A percentile compares a stretch with the other conserved stretches of the same genome.
phyloP scores from a whole-genome alignment of 2,888 invertebrate genomes.

The Thereva nobilitata region DNA sequence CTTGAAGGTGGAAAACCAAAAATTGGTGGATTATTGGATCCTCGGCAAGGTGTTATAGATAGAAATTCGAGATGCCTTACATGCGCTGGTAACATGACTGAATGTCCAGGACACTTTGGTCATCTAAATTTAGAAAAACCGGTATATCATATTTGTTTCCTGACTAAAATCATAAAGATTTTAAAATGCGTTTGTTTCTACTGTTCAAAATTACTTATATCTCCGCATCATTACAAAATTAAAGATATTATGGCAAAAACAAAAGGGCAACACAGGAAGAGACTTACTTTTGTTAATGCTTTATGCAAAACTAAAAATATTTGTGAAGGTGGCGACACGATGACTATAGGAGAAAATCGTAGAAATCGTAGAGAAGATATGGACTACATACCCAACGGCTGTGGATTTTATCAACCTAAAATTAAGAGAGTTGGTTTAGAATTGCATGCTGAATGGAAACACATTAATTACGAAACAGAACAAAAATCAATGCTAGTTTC shows the following conservation, averaged over 20 bases:
- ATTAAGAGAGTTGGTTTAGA: constrained; percentile 89
- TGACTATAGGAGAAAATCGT: constrained; percentile 85
- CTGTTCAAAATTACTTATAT: constrained; percentile 95
- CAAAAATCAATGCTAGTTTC: constrained; percentile 92
- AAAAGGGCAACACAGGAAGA: constrained; percentile 93
- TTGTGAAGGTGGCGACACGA: constrained; percentile 98
- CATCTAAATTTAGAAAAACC: constrained; percentile 98
- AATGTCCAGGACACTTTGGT: constrained; percentile 99
- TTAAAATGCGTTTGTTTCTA: constrained; percentile 99
- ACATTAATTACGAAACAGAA: constrained; percentile 97
- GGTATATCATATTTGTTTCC: constrained; percentile 97
- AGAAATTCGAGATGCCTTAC: constrained; percentile 91
- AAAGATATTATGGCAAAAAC: constrained; percentile 82
- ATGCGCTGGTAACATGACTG: constrained; percentile 96
- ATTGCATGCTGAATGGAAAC: constrained; percentile 97
- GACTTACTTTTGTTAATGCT: constrained; percentile 95
- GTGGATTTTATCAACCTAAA: constrained; percentile 96
- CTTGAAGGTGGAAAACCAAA: constrained; percentile 99
- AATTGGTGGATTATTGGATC: constrained; percentile 98
- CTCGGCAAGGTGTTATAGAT: constrained; percentile 97
- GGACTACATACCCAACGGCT: constrained; percentile 84
- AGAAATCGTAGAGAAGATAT: constrained; percentile 61
- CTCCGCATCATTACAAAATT: constrained; percentile 74
- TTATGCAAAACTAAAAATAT: constrained; percentile 97
- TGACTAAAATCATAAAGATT: constrained; percentile 96